Conservation (phyloP, 2,888 invertebrate genomes). For the Charanyca ferruginea region DNA sequence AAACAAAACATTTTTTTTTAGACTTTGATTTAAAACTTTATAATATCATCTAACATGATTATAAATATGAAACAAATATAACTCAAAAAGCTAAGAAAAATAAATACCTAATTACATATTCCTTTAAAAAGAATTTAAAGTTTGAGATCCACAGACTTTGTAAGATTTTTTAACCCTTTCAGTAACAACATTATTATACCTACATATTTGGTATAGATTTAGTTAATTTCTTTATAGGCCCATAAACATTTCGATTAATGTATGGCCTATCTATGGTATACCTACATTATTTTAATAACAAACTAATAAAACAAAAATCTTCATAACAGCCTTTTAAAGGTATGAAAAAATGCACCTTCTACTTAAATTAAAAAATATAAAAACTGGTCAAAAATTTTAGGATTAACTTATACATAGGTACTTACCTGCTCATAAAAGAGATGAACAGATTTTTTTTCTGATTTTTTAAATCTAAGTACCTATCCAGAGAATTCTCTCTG, state of each 20-base stretch:
- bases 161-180: not conserved
- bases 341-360: not conserved
- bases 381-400: not conserved
- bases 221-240: too few species aligned
- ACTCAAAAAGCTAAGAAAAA: conserved; percentile 1
- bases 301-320: conserved; percentile 14
- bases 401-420: not conserved
- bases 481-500: too few species aligned
- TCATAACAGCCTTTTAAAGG: conserved; percentile 8
- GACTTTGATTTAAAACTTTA: not conserved
- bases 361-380: not conserved
- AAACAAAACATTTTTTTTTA: not conserved
- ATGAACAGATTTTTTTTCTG: too few species aligned
- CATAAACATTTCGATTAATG: not conserved
- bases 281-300: not conserved
- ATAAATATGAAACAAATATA: conserved; percentile 4
- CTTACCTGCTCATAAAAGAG: too few species aligned
- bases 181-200: not conserved
- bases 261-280: not conserved
- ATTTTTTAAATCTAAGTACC: too few species aligned
- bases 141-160: conserved; percentile 27
- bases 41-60: conserved; percentile 12
- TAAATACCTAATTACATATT: not conserved
- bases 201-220: too few species aligned
- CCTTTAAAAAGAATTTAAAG: conserved; percentile 20